These are phyloP conservation scores for Glaucomys volans DNA, from an alignment of 2,113 vertebrate species.

Conservation along the genomic window DNA sequence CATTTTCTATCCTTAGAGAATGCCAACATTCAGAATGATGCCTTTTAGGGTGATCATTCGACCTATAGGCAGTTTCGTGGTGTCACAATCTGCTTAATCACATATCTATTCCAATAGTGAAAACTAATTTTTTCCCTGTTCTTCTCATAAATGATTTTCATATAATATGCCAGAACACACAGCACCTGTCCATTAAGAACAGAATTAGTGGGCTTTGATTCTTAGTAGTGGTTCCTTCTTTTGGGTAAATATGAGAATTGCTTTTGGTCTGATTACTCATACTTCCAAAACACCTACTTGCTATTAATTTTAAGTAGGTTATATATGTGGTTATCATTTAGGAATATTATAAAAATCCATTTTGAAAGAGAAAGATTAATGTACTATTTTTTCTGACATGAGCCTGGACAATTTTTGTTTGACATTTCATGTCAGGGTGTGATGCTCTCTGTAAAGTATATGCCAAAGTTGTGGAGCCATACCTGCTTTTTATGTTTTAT, in stretches of 20 bases:
- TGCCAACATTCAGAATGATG: neutral
- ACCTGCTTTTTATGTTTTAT: neutral
- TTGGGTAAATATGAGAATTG: conserved; percentile 76
- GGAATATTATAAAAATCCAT: conserved; percentile 51
- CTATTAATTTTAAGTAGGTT: conserved; percentile 68
- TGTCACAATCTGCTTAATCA: conserved; percentile 75
- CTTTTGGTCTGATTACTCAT: conserved; percentile 79
- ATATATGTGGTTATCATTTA: neutral
- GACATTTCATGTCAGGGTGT: neutral
- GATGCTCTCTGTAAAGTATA: neutral
- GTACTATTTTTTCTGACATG: neutral
- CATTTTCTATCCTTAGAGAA: neutral
- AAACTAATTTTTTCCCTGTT: conserved; percentile 77
- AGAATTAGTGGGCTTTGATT: conserved; percentile 79
- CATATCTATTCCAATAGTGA: conserved; percentile 72
- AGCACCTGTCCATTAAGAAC: conserved; percentile 80
- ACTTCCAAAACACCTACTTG: conserved; percentile 76
- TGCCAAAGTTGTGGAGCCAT: conserved; percentile 21
- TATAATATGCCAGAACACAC: conserved; percentile 77
- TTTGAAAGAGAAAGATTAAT: conserved; percentile 5
- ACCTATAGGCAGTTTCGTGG: conserved; percentile 47
- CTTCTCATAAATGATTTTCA: conserved; percentile 85
- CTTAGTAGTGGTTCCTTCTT: conserved; percentile 83
- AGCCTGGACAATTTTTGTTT: conserved; percentile 30
- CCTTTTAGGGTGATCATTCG: neutral